phyloP scores from a whole-genome alignment of 2,113 vertebrate species.

The Galbula dea region DNA sequence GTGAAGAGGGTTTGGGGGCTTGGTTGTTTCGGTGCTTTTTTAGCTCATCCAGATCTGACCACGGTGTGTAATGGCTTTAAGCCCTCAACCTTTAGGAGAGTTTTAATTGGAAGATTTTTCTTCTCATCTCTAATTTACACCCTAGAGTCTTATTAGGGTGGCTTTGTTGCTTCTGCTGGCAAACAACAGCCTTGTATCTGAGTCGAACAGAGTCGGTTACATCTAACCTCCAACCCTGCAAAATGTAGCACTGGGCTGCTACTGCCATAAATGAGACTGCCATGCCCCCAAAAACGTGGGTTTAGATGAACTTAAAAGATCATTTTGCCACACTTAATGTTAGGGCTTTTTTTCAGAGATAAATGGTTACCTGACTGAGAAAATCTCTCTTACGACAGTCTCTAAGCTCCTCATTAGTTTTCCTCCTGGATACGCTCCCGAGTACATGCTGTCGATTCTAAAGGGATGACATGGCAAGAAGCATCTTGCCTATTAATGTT shows the following conservation, averaged over 20 bases:
- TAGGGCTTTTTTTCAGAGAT: neutral
- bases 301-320: neutral
- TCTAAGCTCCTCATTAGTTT: neutral
- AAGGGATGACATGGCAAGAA: neutral
- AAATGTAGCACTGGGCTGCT: neutral
- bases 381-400: neutral
- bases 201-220: slow-evolving; percentile 11
- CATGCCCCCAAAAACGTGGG: neutral
- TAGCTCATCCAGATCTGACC: slow-evolving; percentile 10
- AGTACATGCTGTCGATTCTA: neutral
- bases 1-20: neutral
- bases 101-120: slow-evolving; percentile 70
- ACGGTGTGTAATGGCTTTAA: slow-evolving; percentile 32
- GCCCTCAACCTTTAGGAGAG: slow-evolving; percentile 47
- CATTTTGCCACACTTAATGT: neutral
- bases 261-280: neutral
- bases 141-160: slow-evolving; percentile 63
- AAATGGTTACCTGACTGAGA: neutral
- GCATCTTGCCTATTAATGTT: neutral
- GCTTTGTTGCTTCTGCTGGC: slow-evolving; percentile 57
- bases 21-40: neutral
- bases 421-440: neutral
- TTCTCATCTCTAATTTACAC: slow-evolving; percentile 59
- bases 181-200: slow-evolving; percentile 37
- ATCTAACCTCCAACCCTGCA: slow-evolving; percentile 44